A percentile compares a stretch with the other conserved stretches of the same genome.
phyloP scores from a whole-genome alignment of 2,888 invertebrate genomes.

The Alitta virens region DNA sequence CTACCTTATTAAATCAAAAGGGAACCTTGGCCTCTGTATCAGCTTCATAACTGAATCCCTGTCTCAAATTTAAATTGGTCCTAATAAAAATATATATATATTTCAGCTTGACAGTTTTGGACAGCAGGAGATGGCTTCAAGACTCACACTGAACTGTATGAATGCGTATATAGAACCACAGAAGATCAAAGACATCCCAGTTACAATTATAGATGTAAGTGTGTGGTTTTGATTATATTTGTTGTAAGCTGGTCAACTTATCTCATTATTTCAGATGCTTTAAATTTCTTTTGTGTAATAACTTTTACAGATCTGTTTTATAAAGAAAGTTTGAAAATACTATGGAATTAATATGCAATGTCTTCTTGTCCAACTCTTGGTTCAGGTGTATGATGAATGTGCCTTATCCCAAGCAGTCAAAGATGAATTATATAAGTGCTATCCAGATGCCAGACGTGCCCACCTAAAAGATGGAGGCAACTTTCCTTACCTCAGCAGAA shows the following conservation, averaged over 20 bases:
- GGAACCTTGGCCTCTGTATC: too few species aligned
- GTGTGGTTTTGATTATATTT: too few species aligned
- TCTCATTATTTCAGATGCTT: too few species aligned
- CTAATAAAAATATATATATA: too few species aligned
- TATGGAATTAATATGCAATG: too few species aligned
- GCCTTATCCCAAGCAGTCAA: constrained; percentile 74
- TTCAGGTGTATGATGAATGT: constrained; percentile 76
- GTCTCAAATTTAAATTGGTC: too few species aligned
- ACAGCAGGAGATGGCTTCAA: constrained; percentile 80
- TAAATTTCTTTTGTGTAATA: too few species aligned
- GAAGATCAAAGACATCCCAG: constrained; percentile 66
- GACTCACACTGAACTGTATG: constrained; percentile 82
- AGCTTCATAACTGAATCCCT: too few species aligned
- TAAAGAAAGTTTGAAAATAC: background rate
- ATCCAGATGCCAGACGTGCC: constrained; percentile 80
- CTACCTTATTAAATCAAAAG: too few species aligned
- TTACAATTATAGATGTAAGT: constrained; percentile 77
- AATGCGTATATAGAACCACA: constrained; percentile 77
- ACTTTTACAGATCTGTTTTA: too few species aligned
- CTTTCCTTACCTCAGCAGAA: constrained; percentile 84
- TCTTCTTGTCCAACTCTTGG: too few species aligned
- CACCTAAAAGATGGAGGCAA: constrained; percentile 86
- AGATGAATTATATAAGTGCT: constrained; percentile 81
- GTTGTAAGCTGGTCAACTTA: too few species aligned
- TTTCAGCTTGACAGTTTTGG: constrained; percentile 75